phyloP scores from a whole-genome alignment of 2,888 invertebrate genomes.

The Dasypogon diadema region DNA sequence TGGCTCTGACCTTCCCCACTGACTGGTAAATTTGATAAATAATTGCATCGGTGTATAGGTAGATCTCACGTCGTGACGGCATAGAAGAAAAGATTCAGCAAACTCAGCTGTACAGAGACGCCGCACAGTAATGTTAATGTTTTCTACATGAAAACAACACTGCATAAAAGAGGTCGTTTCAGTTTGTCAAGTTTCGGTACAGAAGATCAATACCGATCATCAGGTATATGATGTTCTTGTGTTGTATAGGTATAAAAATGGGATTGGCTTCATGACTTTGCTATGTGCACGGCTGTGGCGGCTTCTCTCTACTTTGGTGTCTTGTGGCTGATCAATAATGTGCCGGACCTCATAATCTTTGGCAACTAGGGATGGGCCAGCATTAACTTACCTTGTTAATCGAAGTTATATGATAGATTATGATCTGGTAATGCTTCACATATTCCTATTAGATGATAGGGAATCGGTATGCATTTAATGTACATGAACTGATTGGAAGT shows the following conservation, averaged over 20 bases:
- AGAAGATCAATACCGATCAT: background rate
- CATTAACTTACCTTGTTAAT: background rate
- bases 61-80: background rate
- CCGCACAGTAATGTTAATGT: too few relatives aligned
- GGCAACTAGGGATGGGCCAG: background rate
- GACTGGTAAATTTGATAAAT: background rate
- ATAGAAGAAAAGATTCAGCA: background rate
- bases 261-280: slow-evolving; percentile 1
- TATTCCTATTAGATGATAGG: background rate
- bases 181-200: background rate
- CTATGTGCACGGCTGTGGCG: too few relatives aligned
- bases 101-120: too few relatives aligned
- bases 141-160: background rate
- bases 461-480: background rate
- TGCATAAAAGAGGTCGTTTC: background rate
- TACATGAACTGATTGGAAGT: background rate
- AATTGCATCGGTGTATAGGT: background rate
- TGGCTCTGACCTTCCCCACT: background rate
- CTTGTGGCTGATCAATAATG: too few relatives aligned
- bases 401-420: background rate
- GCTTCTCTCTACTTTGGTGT: too few relatives aligned
- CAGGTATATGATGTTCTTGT: background rate
- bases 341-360: background rate
- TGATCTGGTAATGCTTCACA: background rate
- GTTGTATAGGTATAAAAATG: background rate